A percentile compares a stretch with the other conserved stretches of the same genome.
Conservation (phyloP, 2,113 vertebrate genomes). For the Panthera leo region DNA sequence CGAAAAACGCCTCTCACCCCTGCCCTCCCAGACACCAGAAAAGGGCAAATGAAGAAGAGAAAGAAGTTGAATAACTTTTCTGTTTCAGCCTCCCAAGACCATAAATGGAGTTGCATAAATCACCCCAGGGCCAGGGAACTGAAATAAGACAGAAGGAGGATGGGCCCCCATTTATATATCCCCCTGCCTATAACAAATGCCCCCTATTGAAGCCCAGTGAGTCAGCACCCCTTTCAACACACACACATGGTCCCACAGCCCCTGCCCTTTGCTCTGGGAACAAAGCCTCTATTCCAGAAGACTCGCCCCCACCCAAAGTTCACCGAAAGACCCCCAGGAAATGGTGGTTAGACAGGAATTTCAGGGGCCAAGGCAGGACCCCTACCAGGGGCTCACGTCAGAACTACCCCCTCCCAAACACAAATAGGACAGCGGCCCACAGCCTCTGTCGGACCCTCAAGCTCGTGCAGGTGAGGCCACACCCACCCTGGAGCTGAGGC, state of each 20-base stretch:
- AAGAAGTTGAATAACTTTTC: conserved; percentile 69
- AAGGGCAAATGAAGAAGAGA: conserved; percentile 40
- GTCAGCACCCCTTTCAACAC: conserved; percentile 18
- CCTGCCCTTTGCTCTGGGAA: not conserved
- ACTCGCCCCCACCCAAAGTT: not conserved
- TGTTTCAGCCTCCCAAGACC: conserved; percentile 65
- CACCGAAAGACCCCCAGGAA: not conserved
- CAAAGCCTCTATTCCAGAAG: not conserved
- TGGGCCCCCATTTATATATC: conserved; percentile 56
- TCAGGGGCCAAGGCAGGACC: not conserved
- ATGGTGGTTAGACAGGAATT: not conserved
- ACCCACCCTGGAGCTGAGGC: no score
- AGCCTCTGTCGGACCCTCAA: not conserved
- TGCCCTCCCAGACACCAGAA: not conserved
- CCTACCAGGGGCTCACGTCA: not conserved
- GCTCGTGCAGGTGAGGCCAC: no score
- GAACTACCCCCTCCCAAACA: not conserved
- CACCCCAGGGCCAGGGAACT: conserved; percentile 57
- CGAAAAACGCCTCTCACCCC: not conserved
- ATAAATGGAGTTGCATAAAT: conserved; percentile 72
- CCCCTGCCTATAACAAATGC: conserved; percentile 61
- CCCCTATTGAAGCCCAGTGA: conserved; percentile 45
- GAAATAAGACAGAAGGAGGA: conserved; percentile 61
- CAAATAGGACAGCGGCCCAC: not conserved
- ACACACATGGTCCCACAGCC: not conserved